Base-by-base conservation (phyloP, 2,797 vertebrate genomes). In the Dryobates pubescens region DNA sequence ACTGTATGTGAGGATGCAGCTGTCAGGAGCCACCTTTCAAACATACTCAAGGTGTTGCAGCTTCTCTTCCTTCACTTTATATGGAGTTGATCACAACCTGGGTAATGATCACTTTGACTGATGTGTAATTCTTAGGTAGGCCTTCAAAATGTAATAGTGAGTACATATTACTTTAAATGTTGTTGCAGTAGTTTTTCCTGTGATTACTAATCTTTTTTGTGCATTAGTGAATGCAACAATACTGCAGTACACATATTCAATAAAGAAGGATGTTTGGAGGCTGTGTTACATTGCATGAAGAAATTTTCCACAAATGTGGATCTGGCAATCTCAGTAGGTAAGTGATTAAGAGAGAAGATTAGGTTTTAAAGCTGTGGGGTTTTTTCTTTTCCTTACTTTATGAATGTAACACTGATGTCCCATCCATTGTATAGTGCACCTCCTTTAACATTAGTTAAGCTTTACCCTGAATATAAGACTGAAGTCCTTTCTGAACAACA, bases 311-410 rank as follows among this genome's bases (percentile, higher is more conserved):
- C 98, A n/a, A 99, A 98, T 32, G 88, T 98, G 61, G 98, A 99
- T 88, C 97, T 99, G 96, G 98, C 99, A 89, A 96, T 98, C 94
- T 98, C 99, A 89, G 99, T 98, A 95, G 99, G 99, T 99, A 96
- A 96, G 98, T 95, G 29, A 47, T 78, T 86, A 94, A 89, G 94
- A 75, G 17, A 17, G 3, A 72, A 74, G n/a, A 24, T 57, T 62
- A 45, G 7, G 4, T 11, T 80, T 86, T 82, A 70, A 73, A 82
- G 27, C 3, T 27, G 6, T 2, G 19, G 4, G 47, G 13, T 24
- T 13, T 43, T 17, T 16, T 32, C 43, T 63, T 53, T 18, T 24
- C 32, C 64, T 18, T 24, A 14, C 11, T 36, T 0, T 41, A 13
- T 57, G n/a, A 68, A 26, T 29, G 7, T 84, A 26, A n/a, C n/a